phyloP scores from a whole-genome alignment of 30 jellyfish, hydroid and myxozoan species.

The Cassiopea xamachana region DNA sequence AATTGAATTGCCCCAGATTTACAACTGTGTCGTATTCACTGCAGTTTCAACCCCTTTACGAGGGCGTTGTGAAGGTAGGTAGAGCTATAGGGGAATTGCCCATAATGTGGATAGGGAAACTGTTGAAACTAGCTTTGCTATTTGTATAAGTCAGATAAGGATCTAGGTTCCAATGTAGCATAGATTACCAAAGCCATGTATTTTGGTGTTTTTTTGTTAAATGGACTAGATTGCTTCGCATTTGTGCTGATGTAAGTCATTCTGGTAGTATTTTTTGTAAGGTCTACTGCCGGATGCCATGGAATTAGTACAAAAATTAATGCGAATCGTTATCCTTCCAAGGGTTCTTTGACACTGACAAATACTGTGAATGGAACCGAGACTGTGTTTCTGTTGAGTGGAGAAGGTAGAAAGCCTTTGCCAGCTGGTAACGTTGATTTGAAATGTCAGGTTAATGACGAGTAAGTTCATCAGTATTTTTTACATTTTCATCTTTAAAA shows the following conservation, averaged over 20 bases:
- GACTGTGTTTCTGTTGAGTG: constrained; percentile 72
- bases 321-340: not conserved
- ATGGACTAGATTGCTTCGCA: no score
- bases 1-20: constrained; percentile 48
- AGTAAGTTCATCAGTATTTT: constrained; percentile 45
- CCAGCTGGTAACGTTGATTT: constrained; percentile 67
- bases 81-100: not conserved
- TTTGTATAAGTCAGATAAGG: no score
- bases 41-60: constrained; percentile 83
- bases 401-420: constrained; percentile 84
- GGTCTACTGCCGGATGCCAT: no score
- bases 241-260: no score
- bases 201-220: no score
- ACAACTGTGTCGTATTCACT: constrained; percentile 81
- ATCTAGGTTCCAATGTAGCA: no score
- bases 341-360: constrained; percentile 83
- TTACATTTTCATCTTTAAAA: not conserved
- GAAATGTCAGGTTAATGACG: constrained; percentile 83
- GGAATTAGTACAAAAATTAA: not conserved
- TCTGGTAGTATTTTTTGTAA: no score
- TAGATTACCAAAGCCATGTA: no score
- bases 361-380: constrained; percentile 88
- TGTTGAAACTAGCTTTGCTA: no score
- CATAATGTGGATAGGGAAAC: no score
- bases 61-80: constrained; percentile 82